phyloP scores from a whole-genome alignment of 2,888 invertebrate species.

The Kryphioiulus occultus region DNA sequence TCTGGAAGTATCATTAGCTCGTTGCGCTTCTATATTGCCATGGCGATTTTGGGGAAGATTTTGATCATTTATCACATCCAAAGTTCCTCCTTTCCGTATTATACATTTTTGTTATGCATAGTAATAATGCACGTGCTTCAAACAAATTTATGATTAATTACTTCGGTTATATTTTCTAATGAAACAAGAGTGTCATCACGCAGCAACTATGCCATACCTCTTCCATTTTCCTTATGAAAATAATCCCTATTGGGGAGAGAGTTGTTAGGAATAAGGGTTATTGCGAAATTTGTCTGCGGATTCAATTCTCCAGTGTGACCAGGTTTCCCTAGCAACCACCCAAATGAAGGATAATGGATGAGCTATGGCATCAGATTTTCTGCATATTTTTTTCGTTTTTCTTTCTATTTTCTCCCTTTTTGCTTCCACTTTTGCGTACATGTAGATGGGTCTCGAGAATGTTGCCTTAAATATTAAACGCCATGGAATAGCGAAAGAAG shows the following conservation, averaged over 20 bases:
- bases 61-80: not conserved
- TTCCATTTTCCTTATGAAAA: conserved; percentile 5
- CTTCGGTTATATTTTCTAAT: not conserved
- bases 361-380: not conserved
- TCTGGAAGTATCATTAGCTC: not conserved
- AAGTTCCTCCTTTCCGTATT: not conserved
- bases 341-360: conserved; percentile 5
- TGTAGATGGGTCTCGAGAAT: no score
- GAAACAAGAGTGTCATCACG: not conserved
- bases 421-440: not conserved
- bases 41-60: not conserved
- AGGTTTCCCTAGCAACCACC: not conserved
- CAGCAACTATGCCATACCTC: not conserved
- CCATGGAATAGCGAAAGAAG: not conserved
- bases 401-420: not conserved
- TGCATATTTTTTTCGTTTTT: not conserved
- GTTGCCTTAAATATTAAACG: not conserved
- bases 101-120: not conserved
- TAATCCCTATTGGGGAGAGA: not conserved
- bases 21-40: not conserved
- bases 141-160: not conserved
- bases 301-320: conserved; percentile 5
- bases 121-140: not conserved
- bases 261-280: conserved; percentile 5
- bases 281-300: conserved; percentile 5